Evolutionary conservation across 1,140 invertebrate genomes (phyloP), one percentile per base, ranked within the genome.

Genomic region (Nephila pilipes): DNA sequence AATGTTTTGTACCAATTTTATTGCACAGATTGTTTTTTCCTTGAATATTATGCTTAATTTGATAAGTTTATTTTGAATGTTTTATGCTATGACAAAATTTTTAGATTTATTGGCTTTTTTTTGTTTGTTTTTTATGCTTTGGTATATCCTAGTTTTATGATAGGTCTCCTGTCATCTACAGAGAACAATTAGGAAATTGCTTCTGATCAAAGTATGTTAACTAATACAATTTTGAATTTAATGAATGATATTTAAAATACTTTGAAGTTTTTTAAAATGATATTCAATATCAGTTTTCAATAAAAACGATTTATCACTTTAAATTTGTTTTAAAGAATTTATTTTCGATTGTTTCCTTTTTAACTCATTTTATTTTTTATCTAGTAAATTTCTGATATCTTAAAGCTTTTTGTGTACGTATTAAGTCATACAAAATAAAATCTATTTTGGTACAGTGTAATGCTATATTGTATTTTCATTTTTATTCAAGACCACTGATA

Each of bases 201-300:
- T 69, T 69, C 65, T 69, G 18, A 75, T 32, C 69, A 75, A 75
- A 75, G 69, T 75, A 75, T 75, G 69, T 36, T 75, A 32, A 22
- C 20, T 60, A 60, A 75, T 18, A 32, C 18, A 36, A 22, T 60
- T 60, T 60, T 60, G 18, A 18, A 60, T 60, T 60, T 60, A 60
- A 20, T 36, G 29, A 32, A 18, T 75, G 14, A 32, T 46, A 5
- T 8, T 25, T 65, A 65, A 75, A 75, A 32, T 75, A 36, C 20
- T 75, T 75, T 8, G 20, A 25, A 75, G 32, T 18, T 36, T 46
- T 46, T n/a, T 29, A 25, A 69, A 29, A 32, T 18, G 12, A 75
- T 75, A 10, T 16, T 36, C 29, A 32, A 36, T 75, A 29, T 36
- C 29, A 75, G 16, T 75, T 75, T 75, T 75, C 16, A 75, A 75